phyloP scores from a whole-genome alignment of 2,113 vertebrate species.

The Catharus fuscescens region DNA sequence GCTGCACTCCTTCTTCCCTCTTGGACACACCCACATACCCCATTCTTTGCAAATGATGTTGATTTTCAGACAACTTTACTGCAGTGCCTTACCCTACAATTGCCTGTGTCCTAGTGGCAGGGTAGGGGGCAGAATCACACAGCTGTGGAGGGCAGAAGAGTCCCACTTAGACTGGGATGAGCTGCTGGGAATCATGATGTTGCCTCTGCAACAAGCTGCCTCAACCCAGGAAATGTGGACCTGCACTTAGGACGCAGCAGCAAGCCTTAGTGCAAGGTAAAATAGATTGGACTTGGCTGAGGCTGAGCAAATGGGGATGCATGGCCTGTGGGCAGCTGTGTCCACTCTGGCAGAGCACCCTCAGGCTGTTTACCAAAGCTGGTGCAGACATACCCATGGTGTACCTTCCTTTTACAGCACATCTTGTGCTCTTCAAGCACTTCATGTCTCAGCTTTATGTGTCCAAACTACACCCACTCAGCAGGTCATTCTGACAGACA shows the following conservation, averaged over 20 bases:
- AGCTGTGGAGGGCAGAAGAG: neutral
- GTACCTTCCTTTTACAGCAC: neutral
- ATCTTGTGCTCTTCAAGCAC: neutral
- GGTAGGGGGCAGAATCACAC: neutral
- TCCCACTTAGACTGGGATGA: neutral
- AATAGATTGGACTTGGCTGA: neutral
- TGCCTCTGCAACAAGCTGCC: neutral
- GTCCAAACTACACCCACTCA: neutral
- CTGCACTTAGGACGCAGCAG: neutral
- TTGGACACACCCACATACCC: too few species aligned
- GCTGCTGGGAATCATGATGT: neutral
- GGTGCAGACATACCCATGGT: fast-evolving
- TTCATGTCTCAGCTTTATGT: neutral
- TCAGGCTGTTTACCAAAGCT: neutral
- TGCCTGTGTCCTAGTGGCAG: neutral
- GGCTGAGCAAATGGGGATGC: neutral
- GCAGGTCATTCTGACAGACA: neutral
- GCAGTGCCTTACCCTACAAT: neutral
- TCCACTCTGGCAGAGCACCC: neutral
- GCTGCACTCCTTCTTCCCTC: neutral
- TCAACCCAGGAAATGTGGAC: neutral
- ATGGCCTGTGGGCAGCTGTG: fast-evolving
- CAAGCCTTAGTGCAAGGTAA: neutral
- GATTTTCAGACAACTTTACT: neutral
- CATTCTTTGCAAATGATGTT: neutral